Base-by-base conservation (phyloP, 2,797 vertebrate genomes). In the Lutjanus campechanus region DNA sequence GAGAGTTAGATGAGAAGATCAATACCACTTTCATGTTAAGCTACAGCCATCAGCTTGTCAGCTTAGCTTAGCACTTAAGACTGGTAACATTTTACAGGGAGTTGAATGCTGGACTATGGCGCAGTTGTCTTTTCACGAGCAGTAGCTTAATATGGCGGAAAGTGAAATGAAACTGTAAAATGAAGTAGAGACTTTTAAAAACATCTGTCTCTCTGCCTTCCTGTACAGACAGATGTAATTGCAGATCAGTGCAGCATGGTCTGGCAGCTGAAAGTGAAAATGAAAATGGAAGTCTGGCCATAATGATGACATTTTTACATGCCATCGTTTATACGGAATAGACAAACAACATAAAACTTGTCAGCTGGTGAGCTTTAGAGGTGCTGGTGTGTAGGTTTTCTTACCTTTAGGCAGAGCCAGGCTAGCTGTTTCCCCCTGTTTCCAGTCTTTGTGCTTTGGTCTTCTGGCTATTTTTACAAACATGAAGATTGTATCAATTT, bases 401-500 rank as follows among this genome's bases (percentile, higher is more conserved):
- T 3, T 25, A 25, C 25, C 25, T 25, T 25, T 3, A 25, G 25
- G 25, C 25, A 15, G 44, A 46, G 29, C 41, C 25, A 8, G 8
- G 13, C 49, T 1, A 54, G 11, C 41, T 36, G 22, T 43, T 67
- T 7, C 2, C 7, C 5, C 7, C 2, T 17, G 11, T 41, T 64
- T 77, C 36, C 20, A 41, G 66, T 56, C 15, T 69, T 53, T 36
- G 54, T 73, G 47, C n/a, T 73, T 49, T 67, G 53, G 15, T 56
- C n/a, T 40, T 46, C 62, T 44, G 11, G 22, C 7, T 55, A 67
- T 20, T 29, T 36, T 4, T n/a, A 70, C 29, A 51, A 17, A 44
- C 43, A 36, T 47, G 1, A 44, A 12, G n/a, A 16, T 41, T n/a
- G 16, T 41, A 2, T 66, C 2, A 0, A 74, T 53, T 36, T 46